Evolutionary conservation across 2,113 vertebrate species (phyloP), one percentile per base, ranked within the genome.

Genomic region (Galemys pyrenaicus): DNA sequence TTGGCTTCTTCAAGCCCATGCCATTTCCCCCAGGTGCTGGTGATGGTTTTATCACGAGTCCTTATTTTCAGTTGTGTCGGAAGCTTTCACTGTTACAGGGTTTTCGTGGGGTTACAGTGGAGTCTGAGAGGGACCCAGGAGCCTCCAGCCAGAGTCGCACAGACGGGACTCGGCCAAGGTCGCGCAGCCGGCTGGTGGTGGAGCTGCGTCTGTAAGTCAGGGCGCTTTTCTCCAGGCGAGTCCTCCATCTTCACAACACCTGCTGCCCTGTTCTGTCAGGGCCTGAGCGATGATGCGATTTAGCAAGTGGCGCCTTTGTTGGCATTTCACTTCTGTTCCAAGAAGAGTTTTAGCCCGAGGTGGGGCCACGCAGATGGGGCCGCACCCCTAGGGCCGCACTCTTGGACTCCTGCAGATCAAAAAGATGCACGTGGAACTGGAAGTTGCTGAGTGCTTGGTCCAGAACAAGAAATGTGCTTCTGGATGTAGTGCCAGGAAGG

Each of bases 291-390:
- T 44, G 51, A 9, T 46, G 44, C 39, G 92, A 77, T 85, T 92
- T 83, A 88, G 85, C 51, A 85, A 93, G 81, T 68, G 83, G 62
- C 3, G 20, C 87, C 91, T 96, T 92, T 65, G 60, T 93, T 94
- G 81, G 79, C 91, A 86, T 89, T 83, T 96, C 60, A 46, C 80
- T 89, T 94, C 89, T 94, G 93, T 95, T 93, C 75, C 28, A 30
- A 56, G 54, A 56, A 56, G 28, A 93, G 39, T 74, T 92, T 82
- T 85, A 92, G 96, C 94, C 89, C 9, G 46, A 89, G 84, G 78
- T 67, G 16, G 19, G 88, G 49, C 90, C 39, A 28, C 41, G n/a
- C 70, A 70, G 92, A 73, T 11, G 89, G 24, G 73, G 56, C 83
- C 78, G n/a, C n/a, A 37, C 54, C 82, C 37, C 17, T 3, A 46